Evolutionary conservation across 2,888 invertebrate genomes (phyloP).

Genomic region (Macropis europaea): DNA sequence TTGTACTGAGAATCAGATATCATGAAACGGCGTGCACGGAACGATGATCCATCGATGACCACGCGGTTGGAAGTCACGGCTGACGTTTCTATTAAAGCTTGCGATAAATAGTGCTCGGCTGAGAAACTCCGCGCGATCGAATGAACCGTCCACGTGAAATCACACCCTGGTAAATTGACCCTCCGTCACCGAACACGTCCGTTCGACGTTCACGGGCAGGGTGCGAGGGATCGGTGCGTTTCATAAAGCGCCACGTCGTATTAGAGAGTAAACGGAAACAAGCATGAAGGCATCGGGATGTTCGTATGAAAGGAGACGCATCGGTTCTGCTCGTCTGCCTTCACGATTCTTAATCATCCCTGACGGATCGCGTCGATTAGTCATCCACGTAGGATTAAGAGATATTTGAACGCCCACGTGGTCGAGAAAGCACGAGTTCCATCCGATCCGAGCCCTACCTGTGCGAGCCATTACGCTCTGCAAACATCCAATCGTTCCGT

Average conservation of each 20-base stretch:
- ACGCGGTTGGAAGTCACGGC: neutral
- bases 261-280: conserved; percentile 41
- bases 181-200: conserved; percentile 74
- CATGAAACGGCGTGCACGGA: too few relatives aligned
- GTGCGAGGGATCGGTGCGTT: conserved; percentile 44
- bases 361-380: conserved; percentile 45
- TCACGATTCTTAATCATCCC: conserved; percentile 35
- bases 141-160: conserved; percentile 66
- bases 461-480: conserved; percentile 4
- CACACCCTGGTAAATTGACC: conserved; percentile 77
- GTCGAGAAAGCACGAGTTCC: neutral
- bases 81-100: conserved; percentile 25
- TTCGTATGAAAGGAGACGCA: conserved; percentile 37
- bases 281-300: conserved; percentile 25
- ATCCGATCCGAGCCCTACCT: neutral
- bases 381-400: conserved; percentile 1
- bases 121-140: conserved; percentile 45
- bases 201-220: conserved; percentile 65
- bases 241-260: conserved; percentile 43
- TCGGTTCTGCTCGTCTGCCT: conserved; percentile 49
- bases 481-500: too few relatives aligned
- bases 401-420: neutral
- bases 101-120: neutral
- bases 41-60: too few relatives aligned
- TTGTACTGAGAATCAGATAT: too few relatives aligned